Evolutionary conservation across 2,888 invertebrate genomes (phyloP).

Genomic region (Tanypteryx hageni): DNA sequence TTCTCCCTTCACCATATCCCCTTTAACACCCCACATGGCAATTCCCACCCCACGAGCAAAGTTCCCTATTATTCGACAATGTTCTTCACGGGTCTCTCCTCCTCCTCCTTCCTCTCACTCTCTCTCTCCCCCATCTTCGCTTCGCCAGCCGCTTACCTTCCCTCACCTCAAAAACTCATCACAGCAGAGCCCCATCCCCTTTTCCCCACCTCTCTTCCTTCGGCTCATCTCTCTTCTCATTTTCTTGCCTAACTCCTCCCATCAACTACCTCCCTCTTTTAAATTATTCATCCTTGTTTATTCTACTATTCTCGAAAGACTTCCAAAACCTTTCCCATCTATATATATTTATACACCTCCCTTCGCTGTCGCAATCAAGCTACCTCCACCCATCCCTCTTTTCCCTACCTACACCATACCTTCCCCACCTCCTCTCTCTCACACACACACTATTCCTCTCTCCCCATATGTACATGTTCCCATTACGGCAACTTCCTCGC

Average conservation of each 20-base stretch:
- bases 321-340: conserved; percentile 33
- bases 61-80: conserved; percentile 57
- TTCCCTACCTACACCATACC: neutral
- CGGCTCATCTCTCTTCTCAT: neutral
- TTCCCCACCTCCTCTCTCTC: neutral
- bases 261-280: conserved; percentile 34
- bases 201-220: no score
- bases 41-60: neutral
- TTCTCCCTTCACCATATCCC: neutral
- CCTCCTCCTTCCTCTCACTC: neutral
- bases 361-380: neutral
- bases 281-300: conserved; percentile 62
- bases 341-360: neutral
- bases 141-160: conserved; percentile 23
- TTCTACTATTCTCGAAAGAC: conserved; percentile 47
- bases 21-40: conserved; percentile 47
- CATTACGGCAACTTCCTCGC: neutral
- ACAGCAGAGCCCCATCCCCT: neutral
- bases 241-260: neutral
- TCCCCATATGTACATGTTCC: neutral
- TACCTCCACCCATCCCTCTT: neutral
- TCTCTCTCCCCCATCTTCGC: neutral
- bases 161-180: conserved; percentile 41
- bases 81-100: conserved; percentile 54
- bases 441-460: neutral